A percentile compares a stretch with the other conserved stretches of the same genome.
These are phyloP conservation scores for Thymelicus acteon DNA, from an alignment of 2,888 invertebrate genomes.

Conservation along the genomic window DNA sequence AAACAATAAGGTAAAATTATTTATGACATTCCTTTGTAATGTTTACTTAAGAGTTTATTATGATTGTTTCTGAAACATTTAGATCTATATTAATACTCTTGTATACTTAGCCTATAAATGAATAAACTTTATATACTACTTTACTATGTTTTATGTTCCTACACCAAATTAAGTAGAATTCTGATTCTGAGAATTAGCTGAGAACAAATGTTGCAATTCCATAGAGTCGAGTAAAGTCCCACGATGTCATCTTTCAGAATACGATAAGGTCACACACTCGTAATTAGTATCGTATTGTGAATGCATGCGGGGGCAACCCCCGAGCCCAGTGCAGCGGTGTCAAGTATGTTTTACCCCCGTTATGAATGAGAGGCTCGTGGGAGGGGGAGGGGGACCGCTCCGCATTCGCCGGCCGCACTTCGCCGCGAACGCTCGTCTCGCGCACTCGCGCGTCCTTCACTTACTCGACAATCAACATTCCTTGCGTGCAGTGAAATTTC, in stretches of 20 bases:
- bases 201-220: conserved; percentile 4
- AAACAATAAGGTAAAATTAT: background rate
- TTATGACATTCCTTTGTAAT: background rate
- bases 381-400: conserved; percentile 52
- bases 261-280: conserved; percentile 50
- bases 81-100: background rate
- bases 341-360: conserved; percentile 65
- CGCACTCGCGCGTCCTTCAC: conserved; percentile 44
- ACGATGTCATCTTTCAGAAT: conserved; percentile 52
- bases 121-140: background rate
- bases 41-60: no score
- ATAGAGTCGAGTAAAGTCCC: conserved; percentile 51
- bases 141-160: background rate
- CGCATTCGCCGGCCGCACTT: conserved; percentile 73
- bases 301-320: conserved; percentile 56
- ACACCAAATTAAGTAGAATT: background rate
- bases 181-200: no score
- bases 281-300: conserved; percentile 59
- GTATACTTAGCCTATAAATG: background rate
- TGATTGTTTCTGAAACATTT: background rate
- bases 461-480: conserved; percentile 50
- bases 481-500: conserved; percentile 78
- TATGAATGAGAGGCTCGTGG: conserved; percentile 73
- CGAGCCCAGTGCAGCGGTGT: conserved; percentile 39
- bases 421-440: conserved; percentile 58